Conservation (phyloP, 2,797 vertebrate species). For the Gymnothorax reevesii region DNA sequence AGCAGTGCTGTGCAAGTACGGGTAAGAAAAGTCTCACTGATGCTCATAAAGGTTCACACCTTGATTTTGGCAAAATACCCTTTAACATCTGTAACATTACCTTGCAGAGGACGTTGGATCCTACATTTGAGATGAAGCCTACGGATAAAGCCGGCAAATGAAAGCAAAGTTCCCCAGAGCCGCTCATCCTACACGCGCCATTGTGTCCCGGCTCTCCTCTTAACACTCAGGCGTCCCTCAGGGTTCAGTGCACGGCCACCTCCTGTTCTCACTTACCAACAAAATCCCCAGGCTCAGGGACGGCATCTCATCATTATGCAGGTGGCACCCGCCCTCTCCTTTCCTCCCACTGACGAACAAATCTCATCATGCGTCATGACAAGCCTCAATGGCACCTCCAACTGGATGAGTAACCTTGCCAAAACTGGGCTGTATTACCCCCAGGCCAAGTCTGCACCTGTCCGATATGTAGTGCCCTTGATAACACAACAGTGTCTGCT, state of each 20-base stretch:
- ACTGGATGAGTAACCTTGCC: neutral
- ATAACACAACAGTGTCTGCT: neutral
- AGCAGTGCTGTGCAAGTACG: neutral
- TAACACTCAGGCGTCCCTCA: neutral
- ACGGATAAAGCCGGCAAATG: neutral
- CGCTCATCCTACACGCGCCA: neutral
- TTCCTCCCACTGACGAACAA: neutral
- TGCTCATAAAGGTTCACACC: neutral
- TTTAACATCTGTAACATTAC: neutral
- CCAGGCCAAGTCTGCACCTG: neutral
- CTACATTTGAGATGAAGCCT: neutral
- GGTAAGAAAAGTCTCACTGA: neutral
- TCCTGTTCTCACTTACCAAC: neutral
- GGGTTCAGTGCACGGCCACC: neutral
- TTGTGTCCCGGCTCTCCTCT: neutral
- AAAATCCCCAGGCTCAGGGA: neutral
- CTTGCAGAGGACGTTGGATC: neutral
- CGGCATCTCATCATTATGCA: neutral
- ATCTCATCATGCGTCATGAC: neutral
- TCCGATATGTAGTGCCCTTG: neutral
- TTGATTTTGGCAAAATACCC: neutral
- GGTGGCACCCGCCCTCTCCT: neutral
- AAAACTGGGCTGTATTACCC: neutral
- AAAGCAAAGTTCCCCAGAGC: neutral
- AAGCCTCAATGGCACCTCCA: neutral